phyloP scores from a whole-genome alignment of 2,113 vertebrate species.

The Cyphomyrus plagiostoma region DNA sequence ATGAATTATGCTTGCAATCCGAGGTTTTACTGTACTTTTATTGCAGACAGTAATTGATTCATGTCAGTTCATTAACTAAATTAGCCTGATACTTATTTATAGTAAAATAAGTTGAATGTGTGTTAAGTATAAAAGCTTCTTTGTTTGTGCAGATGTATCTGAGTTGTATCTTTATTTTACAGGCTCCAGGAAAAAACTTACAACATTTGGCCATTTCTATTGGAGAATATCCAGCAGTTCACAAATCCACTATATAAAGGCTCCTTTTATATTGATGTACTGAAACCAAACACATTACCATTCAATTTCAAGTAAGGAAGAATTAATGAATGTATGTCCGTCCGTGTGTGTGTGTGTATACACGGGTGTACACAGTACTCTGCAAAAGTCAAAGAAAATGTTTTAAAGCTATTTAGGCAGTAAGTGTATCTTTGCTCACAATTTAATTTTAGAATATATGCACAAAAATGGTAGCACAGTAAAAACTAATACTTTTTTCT shows the following conservation, averaged over 20 bases:
- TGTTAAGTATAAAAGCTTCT: neutral
- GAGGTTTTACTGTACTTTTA: neutral
- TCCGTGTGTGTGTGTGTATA: neutral
- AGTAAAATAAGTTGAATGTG: neutral
- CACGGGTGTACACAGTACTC: neutral
- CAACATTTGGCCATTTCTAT: slow-evolving; percentile 70
- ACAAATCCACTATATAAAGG: slow-evolving; percentile 67
- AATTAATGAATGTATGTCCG: neutral
- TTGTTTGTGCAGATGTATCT: neutral
- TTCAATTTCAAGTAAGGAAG: slow-evolving; percentile 70
- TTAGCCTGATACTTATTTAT: neutral
- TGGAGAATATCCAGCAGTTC: slow-evolving; percentile 62
- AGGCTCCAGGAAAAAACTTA: slow-evolving; percentile 71
- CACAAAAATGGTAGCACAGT: neutral
- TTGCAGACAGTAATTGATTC: neutral
- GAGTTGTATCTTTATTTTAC: slow-evolving; percentile 13
- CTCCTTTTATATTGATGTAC: slow-evolving; percentile 47
- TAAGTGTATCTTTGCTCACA: neutral
- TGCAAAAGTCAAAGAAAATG: neutral
- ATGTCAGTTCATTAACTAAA: neutral
- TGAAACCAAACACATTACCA: slow-evolving; percentile 64
- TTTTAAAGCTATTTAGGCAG: neutral
- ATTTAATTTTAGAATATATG: neutral
- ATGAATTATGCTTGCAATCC: too few species aligned
- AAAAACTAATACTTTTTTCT: neutral